Percentiles rank a stretch among this genome's conserved stretches.
Evolutionary conservation across 2,888 invertebrate species (phyloP).

Genomic region (Lissocephala sabroskyi): DNA sequence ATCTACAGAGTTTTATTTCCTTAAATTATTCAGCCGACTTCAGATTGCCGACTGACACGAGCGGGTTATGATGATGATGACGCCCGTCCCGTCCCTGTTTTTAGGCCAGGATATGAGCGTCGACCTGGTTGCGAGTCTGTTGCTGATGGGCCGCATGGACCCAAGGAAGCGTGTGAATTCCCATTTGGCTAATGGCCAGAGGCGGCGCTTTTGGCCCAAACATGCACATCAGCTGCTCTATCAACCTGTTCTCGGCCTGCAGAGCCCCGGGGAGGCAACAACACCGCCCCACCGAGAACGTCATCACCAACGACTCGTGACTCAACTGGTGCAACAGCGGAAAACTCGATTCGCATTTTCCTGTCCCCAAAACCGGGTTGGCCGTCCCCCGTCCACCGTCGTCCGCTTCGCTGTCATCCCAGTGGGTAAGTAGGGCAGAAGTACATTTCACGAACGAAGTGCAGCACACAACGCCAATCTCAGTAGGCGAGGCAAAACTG

Average conservation of each 20-base stretch:
- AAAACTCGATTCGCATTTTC: slow-evolving; percentile 47
- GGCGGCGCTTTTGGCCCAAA: slow-evolving; percentile 15
- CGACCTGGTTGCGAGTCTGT: too few relatives aligned
- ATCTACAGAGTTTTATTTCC: too few relatives aligned
- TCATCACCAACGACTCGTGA: slow-evolving; percentile 15
- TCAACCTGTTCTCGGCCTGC: slow-evolving; percentile 50
- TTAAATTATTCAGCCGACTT: too few relatives aligned
- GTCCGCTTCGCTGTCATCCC: too few relatives aligned
- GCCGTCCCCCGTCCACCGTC: not conserved
- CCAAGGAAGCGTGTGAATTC: slow-evolving; percentile 62
- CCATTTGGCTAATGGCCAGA: slow-evolving; percentile 65
- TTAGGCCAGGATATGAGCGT: too few relatives aligned
- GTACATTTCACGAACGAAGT: slow-evolving; percentile 30
- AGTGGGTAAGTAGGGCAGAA: slow-evolving; percentile 46
- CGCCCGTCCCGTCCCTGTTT: too few relatives aligned
- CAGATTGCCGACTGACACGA: too few relatives aligned
- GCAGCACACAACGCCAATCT: not conserved
- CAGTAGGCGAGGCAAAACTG: not conserved
- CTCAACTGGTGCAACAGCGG: slow-evolving; percentile 26
- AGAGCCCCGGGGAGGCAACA: not conserved
- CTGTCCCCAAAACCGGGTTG: slow-evolving; percentile 2
- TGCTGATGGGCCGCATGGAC: too few relatives aligned
- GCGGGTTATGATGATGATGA: too few relatives aligned
- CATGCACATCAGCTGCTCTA: too few relatives aligned
- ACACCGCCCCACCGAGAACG: not conserved